phyloP scores from a whole-genome alignment of 2,113 vertebrate genomes.

The Merops nubicus region DNA sequence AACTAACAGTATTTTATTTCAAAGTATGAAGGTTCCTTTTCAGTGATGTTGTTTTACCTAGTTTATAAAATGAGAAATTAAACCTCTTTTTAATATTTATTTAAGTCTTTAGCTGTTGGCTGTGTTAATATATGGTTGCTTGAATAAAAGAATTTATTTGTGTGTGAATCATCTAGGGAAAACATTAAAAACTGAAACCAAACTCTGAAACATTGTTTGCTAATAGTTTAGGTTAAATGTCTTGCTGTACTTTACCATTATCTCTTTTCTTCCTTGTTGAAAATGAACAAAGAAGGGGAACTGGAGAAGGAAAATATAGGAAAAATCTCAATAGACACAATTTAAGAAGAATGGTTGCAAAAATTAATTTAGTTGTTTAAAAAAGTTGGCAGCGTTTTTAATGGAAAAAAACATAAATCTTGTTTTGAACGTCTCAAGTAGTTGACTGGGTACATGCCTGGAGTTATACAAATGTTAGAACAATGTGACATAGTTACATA shows the following conservation, averaged over 20 bases:
- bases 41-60: background rate
- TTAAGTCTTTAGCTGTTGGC: background rate
- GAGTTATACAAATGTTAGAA: background rate
- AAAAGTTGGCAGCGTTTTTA: background rate
- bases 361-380: background rate
- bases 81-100: background rate
- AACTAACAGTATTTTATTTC: background rate
- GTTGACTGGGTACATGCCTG: background rate
- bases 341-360: background rate
- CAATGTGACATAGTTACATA: background rate
- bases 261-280: background rate
- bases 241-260: background rate
- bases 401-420: background rate
- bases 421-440: background rate
- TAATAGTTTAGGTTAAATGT: background rate
- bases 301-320: background rate
- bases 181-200: background rate
- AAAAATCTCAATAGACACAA: background rate
- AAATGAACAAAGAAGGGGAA: background rate
- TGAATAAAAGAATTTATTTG: constrained; percentile 2
- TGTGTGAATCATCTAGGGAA: background rate
- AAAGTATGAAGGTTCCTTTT: background rate
- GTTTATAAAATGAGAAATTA: background rate
- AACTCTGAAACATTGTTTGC: background rate
- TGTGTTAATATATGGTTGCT: background rate